Conservation (phyloP, 2,113 vertebrate species). For the Sitta europaea region DNA sequence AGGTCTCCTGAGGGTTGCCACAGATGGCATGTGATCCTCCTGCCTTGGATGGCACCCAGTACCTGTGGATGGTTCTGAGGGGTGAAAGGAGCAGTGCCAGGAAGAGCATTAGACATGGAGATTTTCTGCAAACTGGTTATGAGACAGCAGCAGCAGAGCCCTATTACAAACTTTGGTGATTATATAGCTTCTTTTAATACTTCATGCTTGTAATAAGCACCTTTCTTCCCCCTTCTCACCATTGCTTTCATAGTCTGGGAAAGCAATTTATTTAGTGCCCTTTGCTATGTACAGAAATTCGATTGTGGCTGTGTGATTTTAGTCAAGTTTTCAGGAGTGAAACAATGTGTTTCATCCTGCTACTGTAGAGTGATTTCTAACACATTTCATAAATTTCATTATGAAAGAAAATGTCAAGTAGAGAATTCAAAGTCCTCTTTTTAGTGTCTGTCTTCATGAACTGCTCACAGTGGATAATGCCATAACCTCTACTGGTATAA, state of each 20-base stretch:
- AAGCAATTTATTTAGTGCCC: neutral
- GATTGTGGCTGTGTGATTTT: neutral
- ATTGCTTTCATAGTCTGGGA: neutral
- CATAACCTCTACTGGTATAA: neutral
- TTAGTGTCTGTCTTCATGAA: neutral
- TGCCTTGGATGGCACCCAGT: neutral
- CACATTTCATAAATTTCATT: neutral
- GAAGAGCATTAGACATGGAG: neutral
- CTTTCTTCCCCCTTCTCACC: neutral
- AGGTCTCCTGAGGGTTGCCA: neutral
- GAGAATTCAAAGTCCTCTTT: neutral
- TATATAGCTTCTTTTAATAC: neutral
- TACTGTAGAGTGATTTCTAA: neutral
- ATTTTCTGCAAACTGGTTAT: neutral
- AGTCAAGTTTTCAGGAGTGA: neutral
- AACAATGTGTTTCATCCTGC: neutral
- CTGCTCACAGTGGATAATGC: neutral
- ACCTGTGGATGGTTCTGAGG: neutral
- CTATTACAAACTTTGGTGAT: neutral
- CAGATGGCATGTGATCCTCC: neutral
- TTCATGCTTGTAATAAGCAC: neutral
- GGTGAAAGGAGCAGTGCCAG: neutral
- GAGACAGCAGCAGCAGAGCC: neutral
- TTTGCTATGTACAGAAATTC: neutral
- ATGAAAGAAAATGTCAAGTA: neutral